Conservation (phyloP, 2,888 invertebrate species). For the Nephrotoma flavescens region DNA sequence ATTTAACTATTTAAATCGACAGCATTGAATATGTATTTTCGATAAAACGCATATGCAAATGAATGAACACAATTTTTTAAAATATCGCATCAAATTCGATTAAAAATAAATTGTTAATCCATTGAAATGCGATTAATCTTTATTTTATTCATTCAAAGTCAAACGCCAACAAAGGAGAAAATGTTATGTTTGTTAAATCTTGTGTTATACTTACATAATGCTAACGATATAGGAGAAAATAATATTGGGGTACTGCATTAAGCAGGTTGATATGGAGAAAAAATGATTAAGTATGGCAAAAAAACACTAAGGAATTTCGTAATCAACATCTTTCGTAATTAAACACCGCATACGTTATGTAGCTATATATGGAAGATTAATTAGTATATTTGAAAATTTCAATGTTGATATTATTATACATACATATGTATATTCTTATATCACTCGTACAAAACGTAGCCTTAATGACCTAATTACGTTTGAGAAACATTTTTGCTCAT, state of each 20-base stretch:
- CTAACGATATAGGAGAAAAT: neutral
- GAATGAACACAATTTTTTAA: too few species aligned
- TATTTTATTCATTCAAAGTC: too few species aligned
- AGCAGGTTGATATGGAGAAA: neutral
- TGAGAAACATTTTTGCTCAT: neutral
- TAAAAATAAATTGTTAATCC: too few species aligned
- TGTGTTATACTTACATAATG: too few species aligned
- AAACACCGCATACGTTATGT: neutral
- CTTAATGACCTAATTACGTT: neutral
- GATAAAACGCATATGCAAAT: too few species aligned
- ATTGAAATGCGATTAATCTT: too few species aligned
- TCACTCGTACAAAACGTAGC: neutral
- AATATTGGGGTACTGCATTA: neutral
- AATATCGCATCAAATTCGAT: too few species aligned
- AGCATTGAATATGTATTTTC: too few species aligned
- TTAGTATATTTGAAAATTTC: neutral
- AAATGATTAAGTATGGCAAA: neutral
- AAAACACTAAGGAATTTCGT: neutral
- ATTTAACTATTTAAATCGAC: too few species aligned
- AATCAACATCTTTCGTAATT: neutral
- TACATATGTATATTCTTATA: neutral
- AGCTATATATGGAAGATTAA: neutral
- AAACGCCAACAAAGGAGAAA: too few species aligned
- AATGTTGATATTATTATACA: neutral
- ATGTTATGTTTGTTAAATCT: too few species aligned